A percentile compares a stretch with the other conserved stretches of the same genome.
phyloP scores from a whole-genome alignment of 2,888 invertebrate species.

The Rotaria socialis region DNA sequence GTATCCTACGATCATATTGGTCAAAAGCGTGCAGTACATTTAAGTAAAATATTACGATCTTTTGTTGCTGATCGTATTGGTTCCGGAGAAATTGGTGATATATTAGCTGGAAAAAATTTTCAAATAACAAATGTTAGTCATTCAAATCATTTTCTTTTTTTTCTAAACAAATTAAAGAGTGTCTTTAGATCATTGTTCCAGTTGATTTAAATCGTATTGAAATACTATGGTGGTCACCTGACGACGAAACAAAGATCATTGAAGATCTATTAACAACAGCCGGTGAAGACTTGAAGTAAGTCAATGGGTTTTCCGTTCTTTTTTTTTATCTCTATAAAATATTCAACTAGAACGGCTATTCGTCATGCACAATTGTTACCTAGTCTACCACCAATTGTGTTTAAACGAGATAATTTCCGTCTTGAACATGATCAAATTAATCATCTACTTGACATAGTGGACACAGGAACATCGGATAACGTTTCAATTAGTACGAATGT shows the following conservation, averaged over 20 bases:
- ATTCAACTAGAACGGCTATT: not conserved
- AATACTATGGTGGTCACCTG: conserved; percentile 20
- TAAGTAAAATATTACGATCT: conserved; percentile 29
- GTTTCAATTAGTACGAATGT: not conserved
- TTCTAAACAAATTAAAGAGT: not conserved
- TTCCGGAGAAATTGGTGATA: conserved; percentile 27
- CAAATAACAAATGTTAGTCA: conserved; percentile 9
- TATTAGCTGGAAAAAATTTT: conserved; percentile 9
- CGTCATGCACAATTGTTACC: conserved; percentile 6
- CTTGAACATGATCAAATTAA: not conserved
- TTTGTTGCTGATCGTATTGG: conserved; percentile 28
- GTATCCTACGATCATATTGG: conserved; percentile 17
- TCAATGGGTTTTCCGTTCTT: not conserved
- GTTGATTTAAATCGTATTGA: conserved; percentile 36
- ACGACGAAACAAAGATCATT: not conserved
- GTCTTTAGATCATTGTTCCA: not conserved
- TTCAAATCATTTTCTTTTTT: not conserved
- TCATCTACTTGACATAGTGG: not conserved
- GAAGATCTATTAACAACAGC: conserved; percentile 12
- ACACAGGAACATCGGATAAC: not conserved
- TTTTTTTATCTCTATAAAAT: not conserved
- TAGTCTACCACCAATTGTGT: not conserved
- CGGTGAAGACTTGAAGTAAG: conserved; percentile 1
- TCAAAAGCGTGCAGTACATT: conserved; percentile 24
- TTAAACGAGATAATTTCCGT: conserved; percentile 9